phyloP scores from a whole-genome alignment of 1,140 invertebrate genomes.

The Limonius californicus region DNA sequence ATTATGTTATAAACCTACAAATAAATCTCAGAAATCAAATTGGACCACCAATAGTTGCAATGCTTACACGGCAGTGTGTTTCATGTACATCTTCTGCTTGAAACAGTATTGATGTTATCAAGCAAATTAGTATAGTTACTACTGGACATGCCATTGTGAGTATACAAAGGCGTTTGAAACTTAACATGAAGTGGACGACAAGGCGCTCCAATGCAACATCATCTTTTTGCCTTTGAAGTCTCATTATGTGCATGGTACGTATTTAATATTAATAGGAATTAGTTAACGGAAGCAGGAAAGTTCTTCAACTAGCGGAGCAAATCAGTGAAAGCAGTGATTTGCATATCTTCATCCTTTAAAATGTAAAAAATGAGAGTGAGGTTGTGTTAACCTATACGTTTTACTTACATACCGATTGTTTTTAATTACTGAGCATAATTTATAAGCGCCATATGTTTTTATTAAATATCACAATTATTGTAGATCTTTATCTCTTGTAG shows the following conservation, averaged over 20 bases:
- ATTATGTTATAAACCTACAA: slow-evolving; percentile 84
- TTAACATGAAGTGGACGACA: slow-evolving; percentile 41
- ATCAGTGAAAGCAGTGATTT: not conserved
- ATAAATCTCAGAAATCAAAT: not conserved
- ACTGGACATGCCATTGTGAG: slow-evolving; percentile 77
- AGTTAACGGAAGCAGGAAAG: not conserved
- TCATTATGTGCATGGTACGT: slow-evolving; percentile 9
- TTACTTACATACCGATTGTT: too few species aligned
- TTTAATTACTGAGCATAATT: too few species aligned
- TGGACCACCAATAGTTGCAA: not conserved
- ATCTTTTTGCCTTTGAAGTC: slow-evolving; percentile 4
- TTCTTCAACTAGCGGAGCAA: not conserved
- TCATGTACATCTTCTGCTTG: slow-evolving; percentile 89
- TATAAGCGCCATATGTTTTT: too few species aligned
- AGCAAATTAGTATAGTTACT: slow-evolving; percentile 76
- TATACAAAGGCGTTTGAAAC: slow-evolving; percentile 67
- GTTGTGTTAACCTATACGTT: too few species aligned
- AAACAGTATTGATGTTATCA: slow-evolving; percentile 81
- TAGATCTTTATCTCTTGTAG: too few species aligned
- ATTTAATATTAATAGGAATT: not conserved
- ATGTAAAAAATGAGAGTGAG: too few species aligned
- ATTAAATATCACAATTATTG: too few species aligned
- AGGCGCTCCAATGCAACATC: slow-evolving; percentile 25
- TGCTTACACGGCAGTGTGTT: slow-evolving; percentile 82
- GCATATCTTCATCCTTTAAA: too few species aligned